Evolutionary conservation across 1,140 invertebrate genomes (phyloP).

Genomic region (Orius insidiosus): DNA sequence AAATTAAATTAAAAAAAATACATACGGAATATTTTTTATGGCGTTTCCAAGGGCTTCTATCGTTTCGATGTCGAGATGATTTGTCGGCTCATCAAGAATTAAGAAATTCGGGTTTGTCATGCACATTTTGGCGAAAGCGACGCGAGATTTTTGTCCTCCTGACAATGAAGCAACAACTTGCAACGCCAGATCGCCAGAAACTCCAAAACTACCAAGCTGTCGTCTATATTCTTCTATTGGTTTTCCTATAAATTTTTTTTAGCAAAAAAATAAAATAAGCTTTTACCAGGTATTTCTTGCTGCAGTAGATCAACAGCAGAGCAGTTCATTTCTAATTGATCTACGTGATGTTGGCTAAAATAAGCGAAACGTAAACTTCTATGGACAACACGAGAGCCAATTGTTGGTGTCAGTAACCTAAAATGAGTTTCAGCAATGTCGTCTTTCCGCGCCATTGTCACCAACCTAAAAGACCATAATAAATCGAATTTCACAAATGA

Average conservation of each 20-base stretch:
- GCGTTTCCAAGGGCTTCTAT: conserved; percentile 93
- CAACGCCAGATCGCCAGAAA: conserved; percentile 83
- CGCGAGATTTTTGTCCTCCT: conserved; percentile 95
- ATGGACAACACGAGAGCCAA: conserved; percentile 68
- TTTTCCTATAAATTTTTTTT: conserved; percentile 42
- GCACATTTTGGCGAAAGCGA: conserved; percentile 90
- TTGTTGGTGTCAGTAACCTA: conserved; percentile 71
- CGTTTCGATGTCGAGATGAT: conserved; percentile 95
- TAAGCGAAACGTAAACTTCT: conserved; percentile 92
- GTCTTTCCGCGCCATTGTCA: conserved; percentile 96
- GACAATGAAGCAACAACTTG: conserved; percentile 78
- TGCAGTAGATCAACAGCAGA: conserved; percentile 83
- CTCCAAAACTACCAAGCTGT: conserved; percentile 89
- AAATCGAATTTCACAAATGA: conserved; percentile 5
- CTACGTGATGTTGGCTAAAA: conserved; percentile 98
- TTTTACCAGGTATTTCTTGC: conserved; percentile 68
- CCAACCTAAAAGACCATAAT: conserved; percentile 38
- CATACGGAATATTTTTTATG: conserved; percentile 76
- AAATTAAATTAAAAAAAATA: conserved; percentile 1
- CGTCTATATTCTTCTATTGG: conserved; percentile 83
- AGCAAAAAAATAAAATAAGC: not conserved
- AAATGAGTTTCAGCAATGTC: conserved; percentile 87
- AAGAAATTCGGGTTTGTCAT: conserved; percentile 90
- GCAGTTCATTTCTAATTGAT: conserved; percentile 87
- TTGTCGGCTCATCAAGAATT: conserved; percentile 92